Base-by-base conservation (phyloP, 64 coral and sea anemone genomes). In the Anthopleura sola region DNA sequence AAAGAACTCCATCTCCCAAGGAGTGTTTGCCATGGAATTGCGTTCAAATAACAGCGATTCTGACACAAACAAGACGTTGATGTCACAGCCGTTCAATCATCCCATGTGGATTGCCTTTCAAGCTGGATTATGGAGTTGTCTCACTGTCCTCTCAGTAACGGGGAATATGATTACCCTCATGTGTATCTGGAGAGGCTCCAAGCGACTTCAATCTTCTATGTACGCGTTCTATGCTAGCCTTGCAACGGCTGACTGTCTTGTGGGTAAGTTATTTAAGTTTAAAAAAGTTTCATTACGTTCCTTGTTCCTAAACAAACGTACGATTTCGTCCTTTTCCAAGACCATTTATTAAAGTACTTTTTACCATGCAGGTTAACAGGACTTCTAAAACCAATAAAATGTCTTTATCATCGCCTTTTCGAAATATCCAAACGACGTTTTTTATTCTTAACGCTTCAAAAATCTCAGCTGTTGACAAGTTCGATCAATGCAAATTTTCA, bases 41-140 rank as follows among this genome's bases (percentile, higher is more conserved):
- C n/a, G 13, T 0, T 32, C 29, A 32, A 71, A 71, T 15, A 12
- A 12, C 31, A 71, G 2, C 28, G 66, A 71, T 71, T 71, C 66
- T 32, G 14, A 8, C 66, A 71, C 14, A 12, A 28, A 71, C 16
- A 34, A 71, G 28, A 71, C n/a, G 12, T 34, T 14, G 13, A 15
- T 71, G 3, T 34, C 66, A 16, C 2, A 32, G 13, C 29, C 28
- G 28, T 62, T 62, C 58, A 62, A 24, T 62, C 66, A 71, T 79
- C 24, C 82, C 36, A 49, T 83, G 55, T 83, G 82, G 82, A 37
- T 58, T 38, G 55, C 47, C 17, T 50, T 60, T 1, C 82, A 83
- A 83, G 82, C 55, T 60, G 82, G 48, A 24, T n/a, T 83, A 21
- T 83, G 82, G 82, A 60, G 49, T 18, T 83, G 82, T 83, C 17